Evolutionary conservation across 2,888 invertebrate genomes (phyloP).

Genomic region (Ectemnius cavifrons): DNA sequence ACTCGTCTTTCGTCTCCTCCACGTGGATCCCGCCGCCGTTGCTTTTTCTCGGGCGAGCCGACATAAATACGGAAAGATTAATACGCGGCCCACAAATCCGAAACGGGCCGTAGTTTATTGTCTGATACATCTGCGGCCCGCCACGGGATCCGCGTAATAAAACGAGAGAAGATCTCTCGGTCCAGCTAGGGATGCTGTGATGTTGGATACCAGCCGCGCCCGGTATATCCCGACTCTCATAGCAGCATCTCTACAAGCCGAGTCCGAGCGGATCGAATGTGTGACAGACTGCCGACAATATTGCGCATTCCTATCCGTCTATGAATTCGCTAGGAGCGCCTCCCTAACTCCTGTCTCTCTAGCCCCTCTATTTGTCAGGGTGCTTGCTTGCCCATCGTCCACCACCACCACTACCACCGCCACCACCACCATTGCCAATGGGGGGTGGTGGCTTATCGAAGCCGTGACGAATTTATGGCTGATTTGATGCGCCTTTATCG

Average conservation of each 20-base stretch:
- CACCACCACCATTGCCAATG: slow-evolving; percentile 2
- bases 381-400: slow-evolving; percentile 27
- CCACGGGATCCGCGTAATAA: slow-evolving; percentile 59
- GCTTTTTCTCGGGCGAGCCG: slow-evolving; percentile 42
- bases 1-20: no score
- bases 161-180: slow-evolving; percentile 44
- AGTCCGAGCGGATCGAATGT: slow-evolving; percentile 71
- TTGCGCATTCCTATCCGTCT: slow-evolving; percentile 72
- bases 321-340: slow-evolving; percentile 57
- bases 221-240: no score
- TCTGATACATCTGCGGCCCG: slow-evolving; percentile 66
- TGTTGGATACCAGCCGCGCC: no score
- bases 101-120: slow-evolving; percentile 71
- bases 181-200: background rate
- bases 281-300: slow-evolving; percentile 75
- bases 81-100: slow-evolving; percentile 73
- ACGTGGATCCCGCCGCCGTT: slow-evolving; percentile 30
- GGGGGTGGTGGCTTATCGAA: slow-evolving; percentile 40
- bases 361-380: slow-evolving; percentile 45
- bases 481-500: slow-evolving; percentile 44
- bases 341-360: background rate
- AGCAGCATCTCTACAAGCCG: background rate
- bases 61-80: slow-evolving; percentile 74
- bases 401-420: slow-evolving; percentile 39
- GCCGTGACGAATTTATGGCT: slow-evolving; percentile 51